phyloP scores from a whole-genome alignment of 2,797 vertebrate species.

The Micropoecilia bifurca region DNA sequence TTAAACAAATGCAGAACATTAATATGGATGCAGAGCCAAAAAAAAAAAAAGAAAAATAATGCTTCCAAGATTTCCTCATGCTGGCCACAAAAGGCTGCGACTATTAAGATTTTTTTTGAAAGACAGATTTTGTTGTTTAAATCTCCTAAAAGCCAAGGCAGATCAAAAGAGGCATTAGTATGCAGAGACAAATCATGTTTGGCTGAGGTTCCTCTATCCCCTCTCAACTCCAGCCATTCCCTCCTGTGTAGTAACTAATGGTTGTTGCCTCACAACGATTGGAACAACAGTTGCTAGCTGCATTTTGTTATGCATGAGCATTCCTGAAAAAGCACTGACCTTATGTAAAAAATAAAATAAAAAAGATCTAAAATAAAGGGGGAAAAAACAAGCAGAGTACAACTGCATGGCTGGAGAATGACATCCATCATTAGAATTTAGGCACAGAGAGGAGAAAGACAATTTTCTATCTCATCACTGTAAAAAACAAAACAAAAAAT shows the following conservation, averaged over 20 bases:
- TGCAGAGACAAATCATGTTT: conserved; percentile 79
- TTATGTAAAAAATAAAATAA: conserved; percentile 5
- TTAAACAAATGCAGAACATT: conserved; percentile 79
- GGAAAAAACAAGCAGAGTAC: conserved; percentile 35
- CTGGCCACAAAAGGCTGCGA: conserved; percentile 71
- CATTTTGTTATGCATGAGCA: conserved; percentile 68
- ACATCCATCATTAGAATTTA: conserved; percentile 26
- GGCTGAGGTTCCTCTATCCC: conserved; percentile 70
- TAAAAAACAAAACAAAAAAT: conserved; percentile 27
- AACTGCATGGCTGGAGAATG: neutral
- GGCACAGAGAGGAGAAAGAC: conserved; percentile 9
- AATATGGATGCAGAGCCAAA: conserved; percentile 72
- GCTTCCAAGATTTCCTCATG: conserved; percentile 76
- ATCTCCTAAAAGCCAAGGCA: conserved; percentile 76
- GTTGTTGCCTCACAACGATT: conserved; percentile 66
- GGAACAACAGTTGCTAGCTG: conserved; percentile 71
- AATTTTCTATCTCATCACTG: conserved; percentile 7
- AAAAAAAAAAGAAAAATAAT: conserved; percentile 29
- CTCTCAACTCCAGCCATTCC: conserved; percentile 72
- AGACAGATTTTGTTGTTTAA: conserved; percentile 79
- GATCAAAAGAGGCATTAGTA: conserved; percentile 83
- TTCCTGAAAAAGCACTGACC: conserved; percentile 59
- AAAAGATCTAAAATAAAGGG: neutral
- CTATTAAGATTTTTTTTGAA: conserved; percentile 76
- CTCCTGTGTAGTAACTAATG: conserved; percentile 76